Evolutionary conservation across 2,797 vertebrate genomes (phyloP).

Genomic region (Melanotaenia trifasciata): DNA sequence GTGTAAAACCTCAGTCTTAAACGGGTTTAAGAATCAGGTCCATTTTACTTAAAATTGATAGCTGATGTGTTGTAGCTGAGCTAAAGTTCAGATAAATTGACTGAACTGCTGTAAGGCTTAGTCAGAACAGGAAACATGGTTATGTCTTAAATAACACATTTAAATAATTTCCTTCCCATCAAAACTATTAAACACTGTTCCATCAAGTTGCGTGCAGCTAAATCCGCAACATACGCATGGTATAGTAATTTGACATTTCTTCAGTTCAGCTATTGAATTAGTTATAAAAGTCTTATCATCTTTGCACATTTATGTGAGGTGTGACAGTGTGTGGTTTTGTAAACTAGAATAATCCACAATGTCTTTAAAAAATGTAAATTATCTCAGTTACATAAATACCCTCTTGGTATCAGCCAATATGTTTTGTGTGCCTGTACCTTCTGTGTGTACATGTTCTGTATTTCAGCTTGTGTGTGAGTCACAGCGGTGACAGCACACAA

Average conservation of each 20-base stretch:
- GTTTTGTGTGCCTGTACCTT: constrained; percentile 46
- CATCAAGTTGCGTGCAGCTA: not conserved
- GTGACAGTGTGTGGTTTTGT: not conserved
- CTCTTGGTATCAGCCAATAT: constrained; percentile 30
- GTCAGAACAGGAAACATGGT: constrained; percentile 7
- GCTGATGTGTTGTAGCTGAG: not conserved
- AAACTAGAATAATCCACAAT: not conserved
- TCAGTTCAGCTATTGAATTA: not conserved
- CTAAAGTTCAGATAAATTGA: not conserved
- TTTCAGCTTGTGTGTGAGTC: constrained; percentile 65
- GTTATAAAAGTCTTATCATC: not conserved
- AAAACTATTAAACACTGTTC: not conserved
- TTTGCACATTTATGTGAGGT: not conserved
- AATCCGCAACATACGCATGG: not conserved
- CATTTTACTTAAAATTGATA: constrained; percentile 1
- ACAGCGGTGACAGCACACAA: constrained; percentile 61
- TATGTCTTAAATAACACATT: not conserved
- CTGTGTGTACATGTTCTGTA: constrained; percentile 44
- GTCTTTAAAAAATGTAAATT: not conserved
- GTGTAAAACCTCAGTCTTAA: not conserved
- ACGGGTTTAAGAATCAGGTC: not conserved
- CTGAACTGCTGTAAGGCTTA: not conserved
- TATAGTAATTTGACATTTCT: not conserved
- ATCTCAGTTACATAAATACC: not conserved
- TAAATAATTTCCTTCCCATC: not conserved